Conservation (phyloP, 2,797 vertebrate species). For the Hoplostethus mediterraneus region DNA sequence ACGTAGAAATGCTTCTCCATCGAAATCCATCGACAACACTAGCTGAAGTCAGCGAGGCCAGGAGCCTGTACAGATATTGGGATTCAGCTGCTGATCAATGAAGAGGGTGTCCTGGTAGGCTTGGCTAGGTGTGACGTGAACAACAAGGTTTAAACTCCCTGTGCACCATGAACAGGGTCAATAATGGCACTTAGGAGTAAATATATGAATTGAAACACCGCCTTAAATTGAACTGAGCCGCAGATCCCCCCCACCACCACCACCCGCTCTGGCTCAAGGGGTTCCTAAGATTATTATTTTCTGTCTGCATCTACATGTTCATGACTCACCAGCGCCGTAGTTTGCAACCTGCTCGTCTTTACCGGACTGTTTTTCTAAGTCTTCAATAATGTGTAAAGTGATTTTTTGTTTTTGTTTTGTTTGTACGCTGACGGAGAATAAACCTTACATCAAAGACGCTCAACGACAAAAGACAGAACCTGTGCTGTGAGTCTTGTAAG, state of each 20-base stretch:
- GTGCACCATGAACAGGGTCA: not conserved
- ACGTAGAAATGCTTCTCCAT: not conserved
- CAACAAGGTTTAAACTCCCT: no score
- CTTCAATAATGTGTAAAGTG: constrained; percentile 18
- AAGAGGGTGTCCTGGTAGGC: not conserved
- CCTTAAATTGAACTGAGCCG: not conserved
- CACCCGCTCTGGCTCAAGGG: not conserved
- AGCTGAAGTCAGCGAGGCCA: not conserved
- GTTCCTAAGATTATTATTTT: not conserved
- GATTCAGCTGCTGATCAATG: not conserved
- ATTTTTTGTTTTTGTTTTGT: no score
- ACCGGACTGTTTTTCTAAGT: constrained; percentile 53
- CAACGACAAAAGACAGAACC: constrained; percentile 37
- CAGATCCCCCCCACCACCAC: no score
- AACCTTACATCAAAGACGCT: constrained; percentile 3
- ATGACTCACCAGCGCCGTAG: constrained; percentile 37
- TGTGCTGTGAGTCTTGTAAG: constrained; percentile 33
- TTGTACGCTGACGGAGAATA: constrained; percentile 37
- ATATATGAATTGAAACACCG: not conserved
- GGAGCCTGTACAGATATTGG: not conserved
- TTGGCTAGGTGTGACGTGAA: no score
- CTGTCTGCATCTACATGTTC: constrained; percentile 32
- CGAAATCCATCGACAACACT: not conserved
- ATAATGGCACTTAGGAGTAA: not conserved
- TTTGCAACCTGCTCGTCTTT: constrained; percentile 25